Evolutionary conservation across 2,888 invertebrate species (phyloP).

Genomic region (Pemphredon lugubris): DNA sequence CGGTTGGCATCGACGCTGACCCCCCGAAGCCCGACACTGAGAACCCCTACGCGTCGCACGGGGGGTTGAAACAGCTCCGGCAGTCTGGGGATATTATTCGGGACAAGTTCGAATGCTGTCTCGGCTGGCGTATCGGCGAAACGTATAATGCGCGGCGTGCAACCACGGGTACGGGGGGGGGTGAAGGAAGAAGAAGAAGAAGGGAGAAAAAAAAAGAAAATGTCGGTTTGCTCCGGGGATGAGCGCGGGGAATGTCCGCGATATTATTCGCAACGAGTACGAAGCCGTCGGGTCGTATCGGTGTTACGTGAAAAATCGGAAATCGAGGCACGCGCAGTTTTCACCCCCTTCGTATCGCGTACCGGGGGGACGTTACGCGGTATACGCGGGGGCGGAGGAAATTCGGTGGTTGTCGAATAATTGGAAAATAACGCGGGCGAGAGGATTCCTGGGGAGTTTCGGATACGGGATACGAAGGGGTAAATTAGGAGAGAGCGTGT

Average conservation of each 20-base stretch:
- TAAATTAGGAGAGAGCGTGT: too few relatives aligned
- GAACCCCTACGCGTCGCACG: constrained; percentile 9
- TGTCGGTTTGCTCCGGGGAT: neutral
- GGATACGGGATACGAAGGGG: too few relatives aligned
- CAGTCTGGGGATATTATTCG: constrained; percentile 52
- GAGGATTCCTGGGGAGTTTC: too few relatives aligned
- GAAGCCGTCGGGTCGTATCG: constrained; percentile 41
- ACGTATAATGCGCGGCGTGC: constrained; percentile 14
- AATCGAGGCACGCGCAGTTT: constrained; percentile 45
- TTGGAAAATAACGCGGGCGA: neutral
- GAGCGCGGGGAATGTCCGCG: constrained; percentile 39
- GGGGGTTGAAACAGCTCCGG: too few relatives aligned
- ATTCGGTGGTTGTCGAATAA: too few relatives aligned
- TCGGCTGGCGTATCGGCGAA: constrained; percentile 32
- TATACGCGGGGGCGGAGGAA: too few relatives aligned
- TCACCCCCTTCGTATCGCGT: constrained; percentile 22
- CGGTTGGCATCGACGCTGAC: constrained; percentile 7
- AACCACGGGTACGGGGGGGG: constrained; percentile 12
- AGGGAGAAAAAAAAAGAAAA: neutral
- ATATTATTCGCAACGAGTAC: constrained; percentile 53
- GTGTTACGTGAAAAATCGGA: constrained; percentile 45
- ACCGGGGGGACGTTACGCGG: too few relatives aligned
- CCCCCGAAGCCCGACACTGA: constrained; percentile 4
- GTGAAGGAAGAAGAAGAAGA: too few relatives aligned
- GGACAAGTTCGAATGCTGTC: constrained; percentile 47